Evolutionary conservation across 2,888 invertebrate species (phyloP).

Genomic region (Slavum lentiscoides): DNA sequence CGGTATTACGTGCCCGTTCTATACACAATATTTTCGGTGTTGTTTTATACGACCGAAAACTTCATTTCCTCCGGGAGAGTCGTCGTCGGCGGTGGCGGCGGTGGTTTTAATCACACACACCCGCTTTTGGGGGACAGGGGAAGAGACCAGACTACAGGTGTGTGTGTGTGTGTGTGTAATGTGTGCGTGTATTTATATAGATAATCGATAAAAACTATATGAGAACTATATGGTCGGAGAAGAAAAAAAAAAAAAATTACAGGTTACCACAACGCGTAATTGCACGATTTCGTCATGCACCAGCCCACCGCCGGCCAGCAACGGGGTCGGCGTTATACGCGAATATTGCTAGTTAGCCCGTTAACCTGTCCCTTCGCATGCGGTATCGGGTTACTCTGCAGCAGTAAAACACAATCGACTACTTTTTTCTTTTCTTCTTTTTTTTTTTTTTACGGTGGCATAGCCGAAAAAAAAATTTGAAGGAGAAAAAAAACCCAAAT

Average conservation of each 20-base stretch:
- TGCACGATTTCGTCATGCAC: slow-evolving; percentile 30
- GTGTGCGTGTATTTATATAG: too few relatives aligned
- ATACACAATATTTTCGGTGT: slow-evolving; percentile 21
- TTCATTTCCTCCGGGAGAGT: slow-evolving; percentile 7
- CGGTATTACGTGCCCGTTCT: background rate
- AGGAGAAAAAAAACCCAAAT: background rate
- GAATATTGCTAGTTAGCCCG: slow-evolving; percentile 24
- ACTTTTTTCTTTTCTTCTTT: background rate
- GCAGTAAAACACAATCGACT: slow-evolving; percentile 29
- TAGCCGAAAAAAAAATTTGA: slow-evolving; percentile 12
- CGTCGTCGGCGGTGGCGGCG: background rate
- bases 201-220: slow-evolving; percentile 31
- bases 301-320: slow-evolving; percentile 10
- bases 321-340: background rate
- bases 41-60: slow-evolving; percentile 2
- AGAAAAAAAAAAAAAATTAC: slow-evolving; percentile 23
- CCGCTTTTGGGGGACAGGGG: too few relatives aligned
- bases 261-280: slow-evolving; percentile 41
- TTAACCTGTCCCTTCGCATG: slow-evolving; percentile 39
- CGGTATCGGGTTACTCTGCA: slow-evolving; percentile 36
- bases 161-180: background rate
- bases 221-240: slow-evolving; percentile 2
- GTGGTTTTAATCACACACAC: slow-evolving; percentile 1
- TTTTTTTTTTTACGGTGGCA: slow-evolving; percentile 11
- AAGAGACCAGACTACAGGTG: too few relatives aligned